phyloP scores from a whole-genome alignment of 1,140 invertebrate genomes.

The Meteorus sp. region DNA sequence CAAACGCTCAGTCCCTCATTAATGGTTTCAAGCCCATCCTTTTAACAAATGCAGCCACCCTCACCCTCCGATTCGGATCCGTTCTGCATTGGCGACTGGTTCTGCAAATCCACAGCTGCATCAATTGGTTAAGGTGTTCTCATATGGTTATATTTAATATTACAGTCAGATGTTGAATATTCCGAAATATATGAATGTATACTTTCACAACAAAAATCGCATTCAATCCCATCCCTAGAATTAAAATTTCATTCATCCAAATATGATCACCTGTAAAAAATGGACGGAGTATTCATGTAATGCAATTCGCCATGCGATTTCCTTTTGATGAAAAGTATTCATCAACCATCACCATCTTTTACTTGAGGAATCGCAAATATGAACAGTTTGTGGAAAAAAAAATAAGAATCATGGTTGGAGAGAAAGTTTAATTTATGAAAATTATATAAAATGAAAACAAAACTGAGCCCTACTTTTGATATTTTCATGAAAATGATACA shows the following conservation, averaged over 20 bases:
- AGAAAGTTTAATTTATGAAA: no score
- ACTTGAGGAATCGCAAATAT: conserved; percentile 9
- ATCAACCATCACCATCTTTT: neutral
- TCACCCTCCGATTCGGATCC: conserved; percentile 75
- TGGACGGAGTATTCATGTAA: neutral
- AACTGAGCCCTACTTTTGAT: no score
- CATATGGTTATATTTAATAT: neutral
- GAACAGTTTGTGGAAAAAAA: conserved; percentile 46
- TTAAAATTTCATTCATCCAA: neutral
- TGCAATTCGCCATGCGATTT: neutral
- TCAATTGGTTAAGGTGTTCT: conserved; percentile 55
- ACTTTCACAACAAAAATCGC: neutral
- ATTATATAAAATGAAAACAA: no score
- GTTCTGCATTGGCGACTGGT: conserved; percentile 71
- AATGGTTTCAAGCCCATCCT: conserved; percentile 25
- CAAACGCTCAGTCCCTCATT: no score
- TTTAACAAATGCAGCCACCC: conserved; percentile 78
- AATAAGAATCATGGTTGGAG: no score
- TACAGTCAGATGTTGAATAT: neutral
- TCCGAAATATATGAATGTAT: neutral
- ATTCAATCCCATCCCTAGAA: neutral
- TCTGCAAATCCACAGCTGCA: conserved; percentile 77
- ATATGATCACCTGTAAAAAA: neutral
- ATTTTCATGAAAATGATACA: no score
- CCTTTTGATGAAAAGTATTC: neutral